Evolutionary conservation across 2,113 vertebrate genomes (phyloP).

Genomic region (Pomatorhinus ruficollis): DNA sequence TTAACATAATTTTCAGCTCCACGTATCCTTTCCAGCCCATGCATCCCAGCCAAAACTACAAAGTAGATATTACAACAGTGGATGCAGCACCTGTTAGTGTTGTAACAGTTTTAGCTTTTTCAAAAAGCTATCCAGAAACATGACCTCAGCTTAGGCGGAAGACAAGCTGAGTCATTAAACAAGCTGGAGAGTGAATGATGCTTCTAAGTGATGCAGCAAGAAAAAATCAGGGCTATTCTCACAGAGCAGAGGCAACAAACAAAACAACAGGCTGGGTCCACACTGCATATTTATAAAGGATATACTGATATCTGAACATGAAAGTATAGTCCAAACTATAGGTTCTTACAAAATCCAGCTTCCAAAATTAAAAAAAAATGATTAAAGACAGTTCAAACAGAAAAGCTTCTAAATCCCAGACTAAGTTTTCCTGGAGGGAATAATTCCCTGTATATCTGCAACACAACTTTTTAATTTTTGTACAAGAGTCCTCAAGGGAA

Average conservation of each 20-base stretch:
- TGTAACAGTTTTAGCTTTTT: not conserved
- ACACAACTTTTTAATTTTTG: not conserved
- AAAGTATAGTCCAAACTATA: not conserved
- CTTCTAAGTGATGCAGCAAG: not conserved
- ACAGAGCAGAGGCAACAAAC: not conserved
- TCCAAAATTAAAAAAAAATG: not conserved
- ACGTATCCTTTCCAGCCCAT: not conserved
- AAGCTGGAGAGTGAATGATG: not conserved
- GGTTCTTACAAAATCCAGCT: not conserved
- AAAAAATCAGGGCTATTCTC: not conserved
- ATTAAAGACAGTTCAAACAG: not conserved
- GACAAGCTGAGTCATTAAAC: not conserved
- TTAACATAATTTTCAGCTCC: not conserved
- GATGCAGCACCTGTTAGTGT: not conserved
- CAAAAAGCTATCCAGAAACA: not conserved
- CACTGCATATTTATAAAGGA: not conserved
- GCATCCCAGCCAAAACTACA: not conserved
- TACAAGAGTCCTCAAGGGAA: not conserved
- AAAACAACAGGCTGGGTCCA: not conserved
- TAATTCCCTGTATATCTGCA: not conserved
- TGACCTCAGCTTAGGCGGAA: not conserved
- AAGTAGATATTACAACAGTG: not conserved
- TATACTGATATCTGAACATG: not conserved
- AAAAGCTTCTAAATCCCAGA: not conserved
- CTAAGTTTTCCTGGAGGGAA: not conserved